These are phyloP conservation scores for Metopia argyrocephala DNA, from an alignment of 2,888 invertebrate species.

Conservation along the genomic window DNA sequence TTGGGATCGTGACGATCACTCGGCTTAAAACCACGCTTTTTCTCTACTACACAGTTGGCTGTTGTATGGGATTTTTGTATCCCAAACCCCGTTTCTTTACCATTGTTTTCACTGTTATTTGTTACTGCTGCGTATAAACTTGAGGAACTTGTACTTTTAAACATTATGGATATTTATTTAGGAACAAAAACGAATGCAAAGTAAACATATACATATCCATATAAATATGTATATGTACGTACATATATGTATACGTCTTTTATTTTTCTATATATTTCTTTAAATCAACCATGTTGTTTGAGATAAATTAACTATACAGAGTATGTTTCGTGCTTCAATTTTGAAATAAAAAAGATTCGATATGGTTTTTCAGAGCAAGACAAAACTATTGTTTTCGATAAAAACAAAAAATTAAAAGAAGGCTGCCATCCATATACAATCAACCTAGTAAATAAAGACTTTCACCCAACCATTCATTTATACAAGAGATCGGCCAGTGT, in stretches of 20 bases:
- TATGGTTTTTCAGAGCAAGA: not conserved
- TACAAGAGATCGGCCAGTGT: not conserved
- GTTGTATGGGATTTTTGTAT: constrained; percentile 79
- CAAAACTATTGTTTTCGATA: not conserved
- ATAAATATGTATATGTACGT: too few species aligned
- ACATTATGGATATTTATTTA: constrained; percentile 34
- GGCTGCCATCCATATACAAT: not conserved
- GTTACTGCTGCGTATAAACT: constrained; percentile 26
- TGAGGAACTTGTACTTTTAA: constrained; percentile 49
- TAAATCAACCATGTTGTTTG: not conserved
- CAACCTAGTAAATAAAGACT: constrained; percentile 8
- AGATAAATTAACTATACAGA: not conserved
- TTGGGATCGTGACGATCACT: constrained; percentile 89
- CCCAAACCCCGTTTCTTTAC: constrained; percentile 1
- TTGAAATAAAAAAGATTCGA: not conserved
- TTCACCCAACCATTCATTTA: not conserved
- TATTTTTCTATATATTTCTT: not conserved
- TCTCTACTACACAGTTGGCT: constrained; percentile 83
- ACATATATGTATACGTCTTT: not conserved
- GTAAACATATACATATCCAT: too few species aligned
- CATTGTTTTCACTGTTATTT: constrained; percentile 4
- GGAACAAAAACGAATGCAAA: too few species aligned
- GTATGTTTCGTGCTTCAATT: not conserved
- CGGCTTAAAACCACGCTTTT: constrained; percentile 89
- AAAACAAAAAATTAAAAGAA: not conserved